Evolutionary conservation across 2,888 invertebrate species (phyloP), one percentile per base, ranked within the genome.

Genomic region (Sinotaia quadrata): DNA sequence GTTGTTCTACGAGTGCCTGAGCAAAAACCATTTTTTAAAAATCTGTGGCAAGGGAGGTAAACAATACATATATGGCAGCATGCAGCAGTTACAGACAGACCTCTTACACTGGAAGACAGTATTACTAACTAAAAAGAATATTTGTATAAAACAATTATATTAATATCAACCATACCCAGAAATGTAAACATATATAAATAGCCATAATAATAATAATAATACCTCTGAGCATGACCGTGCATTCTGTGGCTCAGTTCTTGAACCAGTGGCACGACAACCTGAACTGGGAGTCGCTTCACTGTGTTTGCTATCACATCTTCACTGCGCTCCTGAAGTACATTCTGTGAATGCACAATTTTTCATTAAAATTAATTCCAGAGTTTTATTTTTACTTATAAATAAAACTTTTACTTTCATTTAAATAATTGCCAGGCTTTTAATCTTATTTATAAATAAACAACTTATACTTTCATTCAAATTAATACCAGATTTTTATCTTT

Each of bases 201-300:
- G 8, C 41, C 27, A 10, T 7, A 60, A 62, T 18, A 5, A 34
- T 18, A n/a, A 54, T 15, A 44, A 66, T 18, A 72, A 73, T 77
- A 84, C 87, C 80, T 81, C 68, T 84, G 81, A 15, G 84, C 79
- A 69, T 83, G 82, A 4, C 82, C 47, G 62, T 81, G 78, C 82
- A 87, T 81, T 31, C 84, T 73, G 4, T 88, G 86, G 0, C 92
- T 91, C 0, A 97, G 89, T 86, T 95, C 94, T 74, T 92, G 91
- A 4, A 97, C 85, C 18, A 97, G 87, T 0, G 92, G 91, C 0
- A 92, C 90, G 29, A 97, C 91, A 67, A 92, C 92, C 76, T 93
- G 92, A 0, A 95, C 90, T 0, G 96, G 95, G 68, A 97, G 88
- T 63, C 92, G 91, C 66, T 91, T 90, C 24, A 96, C 90, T 0